Base-by-base conservation (phyloP, 2,797 vertebrate species). In the Myotis myotis region DNA sequence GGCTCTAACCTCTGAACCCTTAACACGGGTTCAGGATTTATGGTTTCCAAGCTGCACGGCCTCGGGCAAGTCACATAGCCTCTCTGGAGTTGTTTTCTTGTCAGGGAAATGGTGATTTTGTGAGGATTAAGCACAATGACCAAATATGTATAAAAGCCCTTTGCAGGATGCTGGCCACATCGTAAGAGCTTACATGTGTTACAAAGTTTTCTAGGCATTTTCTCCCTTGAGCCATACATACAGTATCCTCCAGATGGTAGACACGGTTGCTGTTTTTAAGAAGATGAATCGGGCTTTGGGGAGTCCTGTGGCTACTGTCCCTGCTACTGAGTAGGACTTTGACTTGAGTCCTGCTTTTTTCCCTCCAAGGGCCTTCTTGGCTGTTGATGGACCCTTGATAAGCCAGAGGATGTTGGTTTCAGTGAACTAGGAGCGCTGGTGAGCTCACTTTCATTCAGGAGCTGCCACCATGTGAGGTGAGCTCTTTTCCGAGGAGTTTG, bases 1-100 rank as follows among this genome's bases (percentile, higher is more conserved):
- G 90, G 78, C 85, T 96, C 74, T 97, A 96, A 96, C 95, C 94
- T 96, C 87, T 96, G 47, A 51, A 92, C 93, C 92, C 75, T 78
- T 95, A 90, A 96, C 90, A 71, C 1, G 0, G 74, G 93, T 85
- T 94, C 66, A n/a, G 44, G 88, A 87, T 94, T 96, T 96, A 96
- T 70, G 81, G 49, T 90, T 84, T 95, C 78, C 60, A 91, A 86
- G 87, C 91, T 94, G 62, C 2, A 20, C 75, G 33, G 91, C 89
- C 92, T 68, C 19, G 5, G 53, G 94, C 71, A 79, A 91, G 84
- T 94, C 89, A 19, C 75, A 90, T 86, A n/a, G 60, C 71, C 25
- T 91, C 87, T 87, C 95, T 80, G 57, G 95, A 62, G 74, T 38
- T 82, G 87, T 91, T 83, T n/a, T 66, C 33, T 91, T 74, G 15